Percentiles rank a stretch among this genome's conserved stretches.
Evolutionary conservation across 2,888 invertebrate species (phyloP).

Genomic region (Cheilosia pagana): DNA sequence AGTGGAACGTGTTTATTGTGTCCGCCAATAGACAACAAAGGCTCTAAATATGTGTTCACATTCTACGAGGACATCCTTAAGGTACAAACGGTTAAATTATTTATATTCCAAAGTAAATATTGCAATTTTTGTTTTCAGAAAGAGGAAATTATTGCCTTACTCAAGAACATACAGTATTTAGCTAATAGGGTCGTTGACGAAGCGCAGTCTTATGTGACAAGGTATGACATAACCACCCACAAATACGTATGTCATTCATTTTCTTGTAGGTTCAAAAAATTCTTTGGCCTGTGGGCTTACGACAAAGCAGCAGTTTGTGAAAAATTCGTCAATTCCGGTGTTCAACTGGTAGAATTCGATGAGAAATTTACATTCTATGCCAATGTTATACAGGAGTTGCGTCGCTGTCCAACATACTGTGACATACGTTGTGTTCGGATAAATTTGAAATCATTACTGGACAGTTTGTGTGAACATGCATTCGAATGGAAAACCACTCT

Average conservation of each 20-base stretch:
- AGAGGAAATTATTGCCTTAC: constrained; percentile 87
- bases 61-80: constrained; percentile 92
- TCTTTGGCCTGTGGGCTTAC: constrained; percentile 89
- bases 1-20: constrained; percentile 90
- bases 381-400: constrained; percentile 88
- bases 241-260: background rate
- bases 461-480: constrained; percentile 89
- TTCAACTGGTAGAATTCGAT: constrained; percentile 88
- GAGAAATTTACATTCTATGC: constrained; percentile 94
- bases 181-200: constrained; percentile 87
- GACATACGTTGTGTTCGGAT: constrained; percentile 89
- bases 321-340: constrained; percentile 89
- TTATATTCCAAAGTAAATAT: too few species aligned
- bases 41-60: constrained; percentile 86
- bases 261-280: constrained; percentile 85
- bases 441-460: constrained; percentile 89
- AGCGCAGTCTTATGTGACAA: constrained; percentile 87
- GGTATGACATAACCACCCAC: constrained; percentile 81
- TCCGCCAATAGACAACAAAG: constrained; percentile 84
- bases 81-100: constrained; percentile 81
- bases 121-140: constrained; percentile 87
- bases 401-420: constrained; percentile 85
- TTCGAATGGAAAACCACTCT: constrained; percentile 91
- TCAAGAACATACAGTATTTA: constrained; percentile 87
- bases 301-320: constrained; percentile 90